These are phyloP conservation scores for Discoglossus pictus DNA, from an alignment of 2,797 vertebrate genomes.

Conservation along the genomic window DNA sequence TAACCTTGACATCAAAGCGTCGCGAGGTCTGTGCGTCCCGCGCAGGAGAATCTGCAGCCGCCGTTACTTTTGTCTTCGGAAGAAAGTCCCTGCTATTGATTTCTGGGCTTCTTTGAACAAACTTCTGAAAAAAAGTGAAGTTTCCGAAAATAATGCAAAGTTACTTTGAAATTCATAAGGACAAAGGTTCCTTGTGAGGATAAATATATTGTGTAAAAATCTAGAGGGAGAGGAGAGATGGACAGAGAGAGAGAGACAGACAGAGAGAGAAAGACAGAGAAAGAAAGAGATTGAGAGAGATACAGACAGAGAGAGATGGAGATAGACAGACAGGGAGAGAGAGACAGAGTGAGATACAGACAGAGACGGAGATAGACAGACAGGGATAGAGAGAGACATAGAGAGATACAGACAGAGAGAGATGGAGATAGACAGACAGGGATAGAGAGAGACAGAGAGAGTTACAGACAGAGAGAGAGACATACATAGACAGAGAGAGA, in stretches of 20 bases:
- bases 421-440: too few relatives aligned
- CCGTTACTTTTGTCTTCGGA: slow-evolving; percentile 50
- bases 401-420: too few relatives aligned
- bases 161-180: slow-evolving; percentile 52
- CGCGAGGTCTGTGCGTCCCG: slow-evolving; percentile 46
- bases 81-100: slow-evolving; percentile 53
- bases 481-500: too few relatives aligned
- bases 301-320: neutral
- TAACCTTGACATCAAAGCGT: slow-evolving; percentile 51
- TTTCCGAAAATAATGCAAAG: slow-evolving; percentile 45
- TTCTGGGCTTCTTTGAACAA: slow-evolving; percentile 47
- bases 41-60: slow-evolving; percentile 43
- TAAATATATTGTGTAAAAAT: slow-evolving; percentile 37
- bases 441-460: too few relatives aligned
- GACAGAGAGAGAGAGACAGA: neutral
- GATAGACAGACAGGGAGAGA: too few relatives aligned
- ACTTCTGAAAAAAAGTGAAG: slow-evolving; percentile 49
- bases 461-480: too few relatives aligned
- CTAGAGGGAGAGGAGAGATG: slow-evolving; percentile 17
- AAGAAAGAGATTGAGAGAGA: slow-evolving; percentile 1
- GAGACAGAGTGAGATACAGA: too few relatives aligned
- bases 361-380: too few relatives aligned
- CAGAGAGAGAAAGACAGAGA: too few relatives aligned
- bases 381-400: too few relatives aligned
- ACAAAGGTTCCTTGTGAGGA: slow-evolving; percentile 49